Conservation (phyloP, 2,113 vertebrate species). For the Condylura cristata region DNA sequence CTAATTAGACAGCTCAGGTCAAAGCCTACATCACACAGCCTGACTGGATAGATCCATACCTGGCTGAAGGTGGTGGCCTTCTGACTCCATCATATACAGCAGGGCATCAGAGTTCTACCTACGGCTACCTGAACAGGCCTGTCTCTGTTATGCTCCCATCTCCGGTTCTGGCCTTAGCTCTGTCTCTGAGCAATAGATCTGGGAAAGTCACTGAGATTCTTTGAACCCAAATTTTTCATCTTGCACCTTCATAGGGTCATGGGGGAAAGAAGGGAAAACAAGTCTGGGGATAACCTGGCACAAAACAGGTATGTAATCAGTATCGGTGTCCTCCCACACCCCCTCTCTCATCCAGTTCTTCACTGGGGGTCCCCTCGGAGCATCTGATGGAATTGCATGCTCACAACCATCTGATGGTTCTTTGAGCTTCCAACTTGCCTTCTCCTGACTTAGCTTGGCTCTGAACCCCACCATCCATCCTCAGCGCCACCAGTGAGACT, state of each 20-base stretch:
- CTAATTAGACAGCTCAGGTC: background rate
- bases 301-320: background rate
- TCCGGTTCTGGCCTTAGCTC: background rate
- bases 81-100: background rate
- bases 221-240: background rate
- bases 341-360: background rate
- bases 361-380: background rate
- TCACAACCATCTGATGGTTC: background rate
- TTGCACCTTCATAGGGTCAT: background rate
- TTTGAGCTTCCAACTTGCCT: background rate
- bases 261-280: background rate
- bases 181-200: background rate
- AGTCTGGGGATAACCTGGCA: background rate
- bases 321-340: background rate
- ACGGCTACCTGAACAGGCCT: background rate
- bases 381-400: background rate
- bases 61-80: background rate
- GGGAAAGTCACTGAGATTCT: background rate
- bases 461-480: background rate
- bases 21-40: accelerated
- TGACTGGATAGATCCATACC: background rate
- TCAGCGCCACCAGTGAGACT: background rate
- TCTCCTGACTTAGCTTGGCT: background rate
- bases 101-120: background rate
- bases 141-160: background rate